phyloP scores from a whole-genome alignment of 2,797 vertebrate species.

The Coracias cyanogaster region DNA sequence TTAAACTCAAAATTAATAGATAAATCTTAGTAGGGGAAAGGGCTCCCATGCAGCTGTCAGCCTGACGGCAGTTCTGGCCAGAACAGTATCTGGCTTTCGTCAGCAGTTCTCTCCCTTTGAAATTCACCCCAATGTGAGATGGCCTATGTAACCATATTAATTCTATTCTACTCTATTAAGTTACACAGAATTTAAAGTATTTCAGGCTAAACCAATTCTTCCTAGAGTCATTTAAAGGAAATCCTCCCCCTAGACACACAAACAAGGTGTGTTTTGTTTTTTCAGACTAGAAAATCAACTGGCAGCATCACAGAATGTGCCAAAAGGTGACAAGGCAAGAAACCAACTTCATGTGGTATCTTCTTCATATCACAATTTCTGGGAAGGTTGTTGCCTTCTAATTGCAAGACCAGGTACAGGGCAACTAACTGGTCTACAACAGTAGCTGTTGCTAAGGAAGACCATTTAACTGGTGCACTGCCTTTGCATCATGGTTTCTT shows the following conservation, averaged over 20 bases:
- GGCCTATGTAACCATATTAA: background rate
- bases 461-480: background rate
- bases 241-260: background rate
- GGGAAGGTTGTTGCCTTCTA: background rate
- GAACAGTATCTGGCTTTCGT: background rate
- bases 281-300: background rate
- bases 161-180: background rate
- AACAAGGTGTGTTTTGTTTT: background rate
- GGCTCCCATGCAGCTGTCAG: background rate
- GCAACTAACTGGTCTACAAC: background rate
- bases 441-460: background rate
- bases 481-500: background rate
- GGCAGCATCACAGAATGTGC: background rate
- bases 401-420: background rate
- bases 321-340: background rate
- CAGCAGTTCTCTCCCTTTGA: background rate
- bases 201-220: background rate
- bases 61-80: background rate
- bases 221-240: background rate
- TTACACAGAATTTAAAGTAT: background rate
- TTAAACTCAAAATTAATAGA: background rate
- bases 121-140: background rate
- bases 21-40: background rate
- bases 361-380: accelerated
- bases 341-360: background rate